Base-by-base conservation (phyloP, 2,797 vertebrate species). In the Gallinago nigripennis region DNA sequence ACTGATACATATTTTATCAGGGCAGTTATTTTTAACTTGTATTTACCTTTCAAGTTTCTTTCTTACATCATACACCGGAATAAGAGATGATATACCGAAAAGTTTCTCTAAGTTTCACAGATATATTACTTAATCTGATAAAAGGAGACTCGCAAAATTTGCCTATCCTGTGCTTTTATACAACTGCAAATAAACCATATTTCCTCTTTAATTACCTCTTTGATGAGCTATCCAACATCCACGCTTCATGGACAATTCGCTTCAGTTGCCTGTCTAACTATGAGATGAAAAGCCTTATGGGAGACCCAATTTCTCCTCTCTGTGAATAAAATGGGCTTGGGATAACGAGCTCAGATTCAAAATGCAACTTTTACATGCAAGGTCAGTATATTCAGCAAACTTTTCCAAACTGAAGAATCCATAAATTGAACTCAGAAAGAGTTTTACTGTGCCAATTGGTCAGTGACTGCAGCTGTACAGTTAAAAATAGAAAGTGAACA, bases 401-500 rank as follows among this genome's bases (percentile, higher is more conserved):
- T 56, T 85, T 63, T 60, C 37, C 43, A 39, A 39, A 45, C 11
- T 30, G 20, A 2, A 90, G 15, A 46, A 51, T 54, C 35, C 45
- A 56, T 41, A 79, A 57, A 77, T 23, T 58, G 23, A 83, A 75
- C 5, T 9, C 51, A 80, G 39, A 76, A 86, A 68, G 30, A 18
- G 6, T 86, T 93, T 71, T 68, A 43, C 27, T 54, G 25, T 27
- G 37, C 31, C 57, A 90, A 17, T 12, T 72, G 81, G 27, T 37
- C 28, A 79, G 72, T n/a, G 16, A 16, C 54, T 89, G 51, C 37
- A 89, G 45, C 30, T 91, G 61, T 50, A 54, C 14, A 33, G 33
- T 66, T 78, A 86, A 87, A 92, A 96, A 92, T 51, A 87, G 73
- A 86, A 90, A 71, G 16, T 50, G 12, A 88, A 35, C 21, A 75